Conservation (phyloP, 2,888 invertebrate species). For the Cantharis flavilabris region DNA sequence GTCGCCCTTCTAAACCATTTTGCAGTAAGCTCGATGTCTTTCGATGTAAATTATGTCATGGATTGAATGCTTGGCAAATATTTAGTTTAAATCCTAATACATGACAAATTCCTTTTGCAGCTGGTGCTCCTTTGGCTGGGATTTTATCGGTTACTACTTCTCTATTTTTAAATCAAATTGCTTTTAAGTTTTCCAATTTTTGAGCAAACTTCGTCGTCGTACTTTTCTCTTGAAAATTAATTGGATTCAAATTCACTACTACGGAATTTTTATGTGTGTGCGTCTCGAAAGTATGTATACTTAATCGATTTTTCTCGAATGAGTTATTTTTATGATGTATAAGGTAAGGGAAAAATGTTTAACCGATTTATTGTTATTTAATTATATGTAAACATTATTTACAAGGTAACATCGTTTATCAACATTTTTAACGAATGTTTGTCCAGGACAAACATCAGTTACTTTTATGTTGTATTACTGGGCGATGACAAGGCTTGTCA, state of each 20-base stretch:
- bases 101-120: slow-evolving; percentile 12
- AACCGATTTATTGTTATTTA: background rate
- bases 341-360: background rate
- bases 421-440: background rate
- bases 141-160: background rate
- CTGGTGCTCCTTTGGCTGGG: background rate
- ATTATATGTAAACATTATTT: background rate
- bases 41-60: slow-evolving; percentile 42
- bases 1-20: slow-evolving; percentile 29
- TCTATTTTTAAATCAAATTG: background rate
- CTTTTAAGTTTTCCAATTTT: background rate
- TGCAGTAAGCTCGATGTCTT: slow-evolving; percentile 30
- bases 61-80: slow-evolving; percentile 43
- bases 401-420: background rate
- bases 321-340: background rate
- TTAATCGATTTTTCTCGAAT: background rate
- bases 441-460: background rate
- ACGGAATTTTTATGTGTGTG: background rate
- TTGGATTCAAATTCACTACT: background rate
- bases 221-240: background rate
- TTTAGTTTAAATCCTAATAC: slow-evolving; percentile 38
- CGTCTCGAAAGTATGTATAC: background rate
- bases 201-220: background rate
- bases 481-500: slow-evolving; percentile 2
- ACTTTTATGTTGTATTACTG: background rate